phyloP scores from a whole-genome alignment of 1,140 invertebrate species.

The Drosophila arizonae region DNA sequence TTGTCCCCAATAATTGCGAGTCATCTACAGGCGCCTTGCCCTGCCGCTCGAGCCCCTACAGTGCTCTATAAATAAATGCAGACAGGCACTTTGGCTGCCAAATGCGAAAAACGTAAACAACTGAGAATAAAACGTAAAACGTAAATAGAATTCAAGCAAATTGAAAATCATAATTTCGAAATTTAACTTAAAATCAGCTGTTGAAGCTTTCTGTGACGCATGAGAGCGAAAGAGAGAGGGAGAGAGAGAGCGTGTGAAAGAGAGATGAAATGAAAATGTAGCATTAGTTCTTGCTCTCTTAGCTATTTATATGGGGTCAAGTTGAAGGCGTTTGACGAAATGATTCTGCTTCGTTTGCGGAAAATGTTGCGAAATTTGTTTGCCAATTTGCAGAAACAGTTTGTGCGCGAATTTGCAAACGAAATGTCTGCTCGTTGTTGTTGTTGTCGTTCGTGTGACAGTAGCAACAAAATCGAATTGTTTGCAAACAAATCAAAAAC shows the following conservation, averaged over 20 bases:
- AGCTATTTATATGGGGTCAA: conserved; percentile 65
- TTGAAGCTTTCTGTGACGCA: conserved; percentile 26
- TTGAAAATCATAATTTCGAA: conserved; percentile 11
- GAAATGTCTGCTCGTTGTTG: conserved; percentile 54
- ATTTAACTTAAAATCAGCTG: conserved; percentile 32
- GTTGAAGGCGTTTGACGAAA: conserved; percentile 64
- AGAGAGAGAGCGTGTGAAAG: too few relatives aligned
- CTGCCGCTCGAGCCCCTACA: neutral
- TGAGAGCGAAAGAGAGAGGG: neutral
- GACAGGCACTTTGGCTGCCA: conserved; percentile 35
- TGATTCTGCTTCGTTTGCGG: conserved; percentile 28
- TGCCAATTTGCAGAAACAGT: conserved; percentile 52
- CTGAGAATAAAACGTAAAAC: neutral
- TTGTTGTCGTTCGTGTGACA: conserved; percentile 16
- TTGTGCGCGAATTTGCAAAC: conserved; percentile 59
- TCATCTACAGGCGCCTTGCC: conserved; percentile 19
- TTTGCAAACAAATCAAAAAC: conserved; percentile 30
- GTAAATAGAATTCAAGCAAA: neutral
- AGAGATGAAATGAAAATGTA: neutral
- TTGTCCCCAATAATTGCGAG: conserved; percentile 15
- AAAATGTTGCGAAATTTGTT: conserved; percentile 42
- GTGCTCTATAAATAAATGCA: conserved; percentile 31
- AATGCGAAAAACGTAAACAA: conserved; percentile 39
- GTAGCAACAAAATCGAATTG: conserved; percentile 21
- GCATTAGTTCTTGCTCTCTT: conserved; percentile 12